Percentiles rank a stretch among this genome's conserved stretches.
These are phyloP conservation scores for Rhinopithecus roxellana DNA, from an alignment of 2,113 vertebrate genomes.

Conservation along the genomic window DNA sequence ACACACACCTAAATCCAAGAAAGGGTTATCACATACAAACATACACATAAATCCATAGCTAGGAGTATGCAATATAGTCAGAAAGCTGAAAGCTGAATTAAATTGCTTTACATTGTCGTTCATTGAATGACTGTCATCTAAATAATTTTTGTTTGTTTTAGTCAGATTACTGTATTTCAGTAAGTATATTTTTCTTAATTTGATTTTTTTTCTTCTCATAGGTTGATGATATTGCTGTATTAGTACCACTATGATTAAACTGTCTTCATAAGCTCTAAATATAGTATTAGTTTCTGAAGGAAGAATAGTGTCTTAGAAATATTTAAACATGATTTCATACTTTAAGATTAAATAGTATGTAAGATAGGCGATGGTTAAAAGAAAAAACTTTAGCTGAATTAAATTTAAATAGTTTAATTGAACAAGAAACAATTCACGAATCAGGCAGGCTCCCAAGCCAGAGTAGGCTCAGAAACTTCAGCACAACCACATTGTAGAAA, in stretches of 20 bases:
- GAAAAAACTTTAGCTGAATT: too few species aligned
- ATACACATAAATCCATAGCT: neutral
- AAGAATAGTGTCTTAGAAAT: neutral
- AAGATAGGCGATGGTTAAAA: neutral
- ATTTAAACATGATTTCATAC: slow-evolving; percentile 40
- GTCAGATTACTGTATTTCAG: neutral
- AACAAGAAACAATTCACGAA: too few species aligned
- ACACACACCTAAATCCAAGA: too few species aligned
- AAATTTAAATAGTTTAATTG: too few species aligned
- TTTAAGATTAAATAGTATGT: slow-evolving; percentile 1
- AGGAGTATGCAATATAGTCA: neutral
- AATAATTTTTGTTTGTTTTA: neutral
- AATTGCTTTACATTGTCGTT: neutral
- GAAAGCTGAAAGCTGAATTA: neutral
- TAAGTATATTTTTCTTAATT: neutral
- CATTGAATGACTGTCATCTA: neutral
- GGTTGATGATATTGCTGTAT: neutral
- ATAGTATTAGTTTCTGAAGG: neutral
- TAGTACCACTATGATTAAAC: neutral
- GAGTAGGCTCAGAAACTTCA: too few species aligned
- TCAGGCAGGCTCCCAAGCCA: too few species aligned
- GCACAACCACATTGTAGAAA: too few species aligned
- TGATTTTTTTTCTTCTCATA: neutral
- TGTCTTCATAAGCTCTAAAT: neutral
- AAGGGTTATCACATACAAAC: neutral